Evolutionary conservation across 2,797 vertebrate genomes (phyloP), one percentile per base, ranked within the genome.

Genomic region (Helicolenus hilgendorfi): DNA sequence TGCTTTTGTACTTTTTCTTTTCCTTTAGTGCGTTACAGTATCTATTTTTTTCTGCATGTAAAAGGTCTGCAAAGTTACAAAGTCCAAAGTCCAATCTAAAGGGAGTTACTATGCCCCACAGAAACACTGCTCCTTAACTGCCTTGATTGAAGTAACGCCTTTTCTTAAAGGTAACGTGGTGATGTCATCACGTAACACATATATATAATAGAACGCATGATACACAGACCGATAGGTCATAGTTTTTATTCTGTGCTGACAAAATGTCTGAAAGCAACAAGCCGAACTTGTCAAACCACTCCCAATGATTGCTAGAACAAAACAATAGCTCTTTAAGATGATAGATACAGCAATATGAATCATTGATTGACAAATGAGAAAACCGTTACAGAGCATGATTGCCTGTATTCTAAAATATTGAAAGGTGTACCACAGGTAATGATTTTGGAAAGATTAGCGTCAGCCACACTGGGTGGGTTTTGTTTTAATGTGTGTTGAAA

Each of bases 401-500:
- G 36, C 33, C 58, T 15, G 45, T 56, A 38, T 77, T 45, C 11
- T 18, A 55, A 91, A 83, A 76, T 67, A 67, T 8, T 72, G 83
- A 86, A 68, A 76, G 22, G 41, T 55, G 58, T 59, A 79, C 13
- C 20, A 22, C 4, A 56, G 77, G 63, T 77, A 89, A 89, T 63
- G 67, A 78, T 71, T 83, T 53, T 74, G 58, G 22, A 79, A 70
- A 75, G 71, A 90, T 75, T 67, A 85, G 70, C 53, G 20, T 49
- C 72, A 82, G 70, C 71, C 60, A 87, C 64, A 53, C 79, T 80
- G 69, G 76, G 81, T 80, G 71, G 56, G 70, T 79, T 91, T 87
- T 38, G 67, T 86, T 92, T 83, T 85, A 87, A 88, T 91, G 80
- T 55, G 71, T 81, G 83, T 69, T 74, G 86, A 94, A 84, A 84